phyloP scores from a whole-genome alignment of 1,140 invertebrate genomes.

The Calliopsis andreniformis region DNA sequence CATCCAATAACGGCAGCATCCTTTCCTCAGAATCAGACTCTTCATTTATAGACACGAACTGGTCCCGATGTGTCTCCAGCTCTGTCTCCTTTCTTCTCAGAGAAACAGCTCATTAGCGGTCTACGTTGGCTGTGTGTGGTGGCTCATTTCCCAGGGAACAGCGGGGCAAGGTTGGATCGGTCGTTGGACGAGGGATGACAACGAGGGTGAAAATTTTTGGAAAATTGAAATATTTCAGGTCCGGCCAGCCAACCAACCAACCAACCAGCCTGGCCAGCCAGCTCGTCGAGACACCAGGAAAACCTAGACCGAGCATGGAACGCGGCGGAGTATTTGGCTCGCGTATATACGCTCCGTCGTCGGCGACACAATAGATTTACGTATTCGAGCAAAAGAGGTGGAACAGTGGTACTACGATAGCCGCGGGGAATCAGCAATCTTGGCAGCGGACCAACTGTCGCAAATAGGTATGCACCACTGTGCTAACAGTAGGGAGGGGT shows the following conservation, averaged over 20 bases:
- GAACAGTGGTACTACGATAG: slow-evolving; percentile 73
- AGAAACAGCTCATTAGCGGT: slow-evolving; percentile 51
- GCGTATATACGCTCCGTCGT: slow-evolving; percentile 66
- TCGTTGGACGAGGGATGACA: background rate
- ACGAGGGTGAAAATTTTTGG: slow-evolving; percentile 60
- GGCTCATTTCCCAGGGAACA: slow-evolving; percentile 48
- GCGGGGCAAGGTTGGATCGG: slow-evolving; percentile 42
- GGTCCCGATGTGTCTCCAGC: background rate
- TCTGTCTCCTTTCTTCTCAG: background rate
- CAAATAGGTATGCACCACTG: slow-evolving; percentile 71
- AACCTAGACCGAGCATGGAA: slow-evolving; percentile 43
- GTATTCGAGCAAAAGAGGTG: slow-evolving; percentile 70
- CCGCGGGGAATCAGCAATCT: slow-evolving; percentile 73
- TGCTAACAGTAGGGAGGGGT: slow-evolving; percentile 63
- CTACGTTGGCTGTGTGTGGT: slow-evolving; percentile 6
- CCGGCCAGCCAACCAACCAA: slow-evolving; percentile 12
- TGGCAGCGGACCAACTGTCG: slow-evolving; percentile 71
- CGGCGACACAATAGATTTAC: slow-evolving; percentile 73
- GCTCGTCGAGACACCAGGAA: slow-evolving; percentile 33
- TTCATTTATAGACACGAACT: slow-evolving; percentile 1
- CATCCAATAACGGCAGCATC: background rate
- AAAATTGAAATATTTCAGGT: slow-evolving; percentile 66
- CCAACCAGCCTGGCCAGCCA: background rate
- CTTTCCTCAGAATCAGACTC: background rate
- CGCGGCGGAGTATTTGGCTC: slow-evolving; percentile 64